Base-by-base conservation (phyloP, 2,797 vertebrate genomes). In the Glossophaga mutica region DNA sequence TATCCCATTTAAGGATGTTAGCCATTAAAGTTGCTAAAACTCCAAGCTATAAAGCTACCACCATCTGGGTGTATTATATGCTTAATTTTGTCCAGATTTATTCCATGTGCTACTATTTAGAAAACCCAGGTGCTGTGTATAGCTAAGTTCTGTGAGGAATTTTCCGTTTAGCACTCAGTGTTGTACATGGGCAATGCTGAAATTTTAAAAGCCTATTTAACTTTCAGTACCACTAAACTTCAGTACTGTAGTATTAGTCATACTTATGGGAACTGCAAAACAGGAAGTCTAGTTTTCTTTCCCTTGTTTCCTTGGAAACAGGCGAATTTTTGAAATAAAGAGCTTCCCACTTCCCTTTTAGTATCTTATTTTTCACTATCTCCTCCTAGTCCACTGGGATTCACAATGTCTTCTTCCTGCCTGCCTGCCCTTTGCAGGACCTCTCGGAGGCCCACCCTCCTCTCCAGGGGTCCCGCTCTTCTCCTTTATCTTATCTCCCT, bases 131-230 rank as follows among this genome's bases (percentile, higher is more conserved):
- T 84, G 77, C 65, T 90, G 15, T 48, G 74, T 76, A 29, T 84
- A 84, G 71, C 10, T 42, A 87, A 65, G 50, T 86, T 95, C 81
- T 71, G 18, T 81, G 52, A 93, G 74, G 73, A 91, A 85, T 91
- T 96, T 94, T 91, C 87, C 84, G 62, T 32, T 90, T 74, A 87
- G 70, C 11, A 67, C 37, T 73, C 59, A 81, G 34, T 82, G 26
- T 87, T 96, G n/a, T 86, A 37, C 46, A 73, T 83, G 48, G 83
- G 14, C 32, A 68, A 74, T 50, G 87, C 62, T 74, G 42, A 85
- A 52, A 89, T 92, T 93, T 94, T 70, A 78, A 94, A 93, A 91
- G 59, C 48, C 50, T 81, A 34, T 85, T 93, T 95, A 95, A 90
- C 44, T 76, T 87, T 76, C 44, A 70, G 18, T 50, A 87, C 59